phyloP scores from a whole-genome alignment of 1,140 invertebrate genomes.

The Formica exsecta region DNA sequence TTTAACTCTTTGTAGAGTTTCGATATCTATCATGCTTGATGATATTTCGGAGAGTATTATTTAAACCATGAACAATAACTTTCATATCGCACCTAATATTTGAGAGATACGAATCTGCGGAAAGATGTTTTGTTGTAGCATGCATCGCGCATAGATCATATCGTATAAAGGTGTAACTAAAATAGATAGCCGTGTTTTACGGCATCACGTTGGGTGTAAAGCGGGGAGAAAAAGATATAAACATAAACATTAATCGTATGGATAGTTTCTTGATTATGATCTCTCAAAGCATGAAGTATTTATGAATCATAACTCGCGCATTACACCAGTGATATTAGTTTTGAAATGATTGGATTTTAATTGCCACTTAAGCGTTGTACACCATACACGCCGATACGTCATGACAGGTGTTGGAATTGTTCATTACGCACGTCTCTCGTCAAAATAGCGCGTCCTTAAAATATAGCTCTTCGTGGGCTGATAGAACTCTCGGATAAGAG shows the following conservation, averaged over 20 bases:
- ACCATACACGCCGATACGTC: not conserved
- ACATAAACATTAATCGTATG: conserved; percentile 38
- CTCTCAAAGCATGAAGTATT: conserved; percentile 22
- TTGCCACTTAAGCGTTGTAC: conserved; percentile 13
- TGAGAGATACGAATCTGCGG: not conserved
- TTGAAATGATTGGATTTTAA: conserved; percentile 38
- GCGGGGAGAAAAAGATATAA: not conserved
- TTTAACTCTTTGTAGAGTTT: not conserved
- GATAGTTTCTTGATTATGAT: conserved; percentile 17
- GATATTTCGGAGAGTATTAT: conserved; percentile 1
- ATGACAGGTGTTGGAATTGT: conserved; percentile 3
- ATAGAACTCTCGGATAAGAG: not conserved
- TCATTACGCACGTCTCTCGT: not conserved
- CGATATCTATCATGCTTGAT: not conserved
- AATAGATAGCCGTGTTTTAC: conserved; percentile 22
- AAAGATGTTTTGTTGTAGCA: conserved; percentile 2
- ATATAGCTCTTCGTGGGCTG: not conserved
- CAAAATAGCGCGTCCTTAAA: not conserved
- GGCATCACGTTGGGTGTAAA: not conserved
- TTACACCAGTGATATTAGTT: conserved; percentile 2
- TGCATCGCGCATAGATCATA: conserved; percentile 3
- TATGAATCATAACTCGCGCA: conserved; percentile 9
- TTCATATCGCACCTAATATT: not conserved
- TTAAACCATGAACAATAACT: conserved; percentile 29
- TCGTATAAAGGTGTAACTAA: not conserved